These are phyloP conservation scores for Pantherophis guttatus DNA, from an alignment of 2,113 vertebrate species.

Conservation along the genomic window DNA sequence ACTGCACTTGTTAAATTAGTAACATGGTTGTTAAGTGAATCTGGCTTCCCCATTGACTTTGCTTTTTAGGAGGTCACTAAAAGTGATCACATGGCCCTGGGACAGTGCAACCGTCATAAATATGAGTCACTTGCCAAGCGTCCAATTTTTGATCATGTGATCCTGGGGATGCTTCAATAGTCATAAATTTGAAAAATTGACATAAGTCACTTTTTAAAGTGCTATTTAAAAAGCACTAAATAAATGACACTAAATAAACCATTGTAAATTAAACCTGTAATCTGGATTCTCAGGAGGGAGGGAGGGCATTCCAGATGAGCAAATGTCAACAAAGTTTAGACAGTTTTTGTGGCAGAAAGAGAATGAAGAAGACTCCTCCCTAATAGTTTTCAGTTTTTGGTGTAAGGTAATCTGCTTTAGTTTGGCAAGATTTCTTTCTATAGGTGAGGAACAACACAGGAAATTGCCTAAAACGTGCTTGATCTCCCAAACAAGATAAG, in stretches of 20 bases:
- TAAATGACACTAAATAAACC: neutral
- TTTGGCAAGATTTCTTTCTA: neutral
- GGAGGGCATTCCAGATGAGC: neutral
- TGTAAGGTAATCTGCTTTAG: neutral
- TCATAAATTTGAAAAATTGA: neutral
- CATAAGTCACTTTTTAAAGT: neutral
- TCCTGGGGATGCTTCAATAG: neutral
- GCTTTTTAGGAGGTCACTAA: neutral
- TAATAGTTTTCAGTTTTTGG: neutral
- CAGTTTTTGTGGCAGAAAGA: neutral
- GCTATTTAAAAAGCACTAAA: neutral
- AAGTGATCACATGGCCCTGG: neutral
- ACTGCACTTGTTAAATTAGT: neutral
- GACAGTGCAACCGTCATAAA: neutral
- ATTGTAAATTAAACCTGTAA: neutral
- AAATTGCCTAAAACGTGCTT: neutral
- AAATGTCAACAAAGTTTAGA: neutral
- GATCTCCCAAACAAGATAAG: neutral
- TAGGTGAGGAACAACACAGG: neutral
- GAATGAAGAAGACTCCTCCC: neutral
- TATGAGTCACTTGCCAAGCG: neutral
- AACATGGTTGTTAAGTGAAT: neutral
- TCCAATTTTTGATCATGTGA: neutral
- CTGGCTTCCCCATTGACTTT: neutral
- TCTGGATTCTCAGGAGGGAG: neutral